Base-by-base conservation (phyloP, 2,113 vertebrate species). In the Zapus hudsonius region DNA sequence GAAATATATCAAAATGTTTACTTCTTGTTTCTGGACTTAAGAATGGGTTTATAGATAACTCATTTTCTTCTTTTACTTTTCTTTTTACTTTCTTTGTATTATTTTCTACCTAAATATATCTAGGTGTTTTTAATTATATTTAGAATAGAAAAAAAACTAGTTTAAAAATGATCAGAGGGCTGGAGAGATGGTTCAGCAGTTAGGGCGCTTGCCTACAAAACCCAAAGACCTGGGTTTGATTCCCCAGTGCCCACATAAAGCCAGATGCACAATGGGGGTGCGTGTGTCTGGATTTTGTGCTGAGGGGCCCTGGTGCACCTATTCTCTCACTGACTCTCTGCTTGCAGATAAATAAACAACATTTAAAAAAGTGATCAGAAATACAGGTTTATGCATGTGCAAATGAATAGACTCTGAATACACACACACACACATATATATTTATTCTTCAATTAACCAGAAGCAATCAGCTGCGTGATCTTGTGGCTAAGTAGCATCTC, bases 141-240 rank as follows among this genome's bases (percentile, higher is more conserved):
- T 96, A 95, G 95, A 89, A 84, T n/a, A 89, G 73, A 29, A 78
- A 87, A 90, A 88, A 81, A 87, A 75, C 87, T 75, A 90, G 79
- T 70, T 93, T 96, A 88, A 94, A 95, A 94, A 94, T n/a, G n/a
- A n/a, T n/a, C n/a, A n/a, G n/a, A n/a, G n/a, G n/a, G n/a, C n/a
- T n/a, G n/a, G n/a, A n/a, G n/a, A n/a, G n/a, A n/a, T n/a, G n/a
- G n/a, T n/a, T n/a, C n/a, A n/a, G n/a, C n/a, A n/a, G n/a, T n/a
- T n/a, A n/a, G n/a, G n/a, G n/a, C n/a, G n/a, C n/a, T n/a, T n/a
- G n/a, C n/a, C n/a, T n/a, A n/a, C n/a, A n/a, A n/a, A n/a, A n/a
- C n/a, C n/a, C n/a, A n/a, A n/a, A n/a, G n/a, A n/a, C n/a, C n/a
- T n/a, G n/a, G n/a, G n/a, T n/a, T n/a, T n/a, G n/a, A n/a, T n/a